Percentiles rank a stretch among this genome's conserved stretches.
Evolutionary conservation across 2,888 invertebrate species (phyloP).

Genomic region (Drosophila anomelani): DNA sequence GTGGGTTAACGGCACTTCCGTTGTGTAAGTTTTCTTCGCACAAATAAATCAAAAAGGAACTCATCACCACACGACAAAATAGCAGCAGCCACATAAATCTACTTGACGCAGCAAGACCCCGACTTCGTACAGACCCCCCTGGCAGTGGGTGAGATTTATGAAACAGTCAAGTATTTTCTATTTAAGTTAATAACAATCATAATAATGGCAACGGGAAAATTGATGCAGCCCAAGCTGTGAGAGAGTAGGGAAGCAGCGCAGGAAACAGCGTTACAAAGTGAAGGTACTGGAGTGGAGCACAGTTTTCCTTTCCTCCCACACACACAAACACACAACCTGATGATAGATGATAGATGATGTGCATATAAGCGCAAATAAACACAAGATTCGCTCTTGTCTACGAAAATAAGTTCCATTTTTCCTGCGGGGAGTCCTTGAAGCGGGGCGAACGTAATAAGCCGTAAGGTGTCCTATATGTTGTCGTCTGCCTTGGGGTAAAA

Average conservation of each 20-base stretch:
- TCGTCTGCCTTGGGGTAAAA: constrained; percentile 39
- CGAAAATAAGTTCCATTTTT: constrained; percentile 51
- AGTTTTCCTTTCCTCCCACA: not conserved
- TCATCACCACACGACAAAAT: constrained; percentile 64
- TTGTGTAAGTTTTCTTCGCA: constrained; percentile 17
- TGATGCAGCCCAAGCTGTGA: constrained; percentile 61
- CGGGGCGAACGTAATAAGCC: constrained; percentile 63
- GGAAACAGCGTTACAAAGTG: not conserved
- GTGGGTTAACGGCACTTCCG: constrained; percentile 19
- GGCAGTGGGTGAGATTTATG: constrained; percentile 72
- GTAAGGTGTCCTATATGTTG: constrained; percentile 35
- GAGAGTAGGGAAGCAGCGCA: constrained; percentile 5
- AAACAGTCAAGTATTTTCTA: constrained; percentile 80
- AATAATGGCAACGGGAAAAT: constrained; percentile 81
- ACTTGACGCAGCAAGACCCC: constrained; percentile 66
- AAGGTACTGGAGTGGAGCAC: constrained; percentile 4
- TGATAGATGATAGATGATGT: constrained; percentile 77
- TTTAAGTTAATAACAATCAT: constrained; percentile 82
- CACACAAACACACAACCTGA: constrained; percentile 17
- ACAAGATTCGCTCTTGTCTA: constrained; percentile 71
- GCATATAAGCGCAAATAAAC: constrained; percentile 78
- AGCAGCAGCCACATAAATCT: constrained; percentile 65
- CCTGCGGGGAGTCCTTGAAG: constrained; percentile 34
- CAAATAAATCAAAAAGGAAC: constrained; percentile 66
- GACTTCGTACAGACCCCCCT: constrained; percentile 22